Evolutionary conservation across 2,797 vertebrate species (phyloP).

Genomic region (Rhinatrema bivittatum): DNA sequence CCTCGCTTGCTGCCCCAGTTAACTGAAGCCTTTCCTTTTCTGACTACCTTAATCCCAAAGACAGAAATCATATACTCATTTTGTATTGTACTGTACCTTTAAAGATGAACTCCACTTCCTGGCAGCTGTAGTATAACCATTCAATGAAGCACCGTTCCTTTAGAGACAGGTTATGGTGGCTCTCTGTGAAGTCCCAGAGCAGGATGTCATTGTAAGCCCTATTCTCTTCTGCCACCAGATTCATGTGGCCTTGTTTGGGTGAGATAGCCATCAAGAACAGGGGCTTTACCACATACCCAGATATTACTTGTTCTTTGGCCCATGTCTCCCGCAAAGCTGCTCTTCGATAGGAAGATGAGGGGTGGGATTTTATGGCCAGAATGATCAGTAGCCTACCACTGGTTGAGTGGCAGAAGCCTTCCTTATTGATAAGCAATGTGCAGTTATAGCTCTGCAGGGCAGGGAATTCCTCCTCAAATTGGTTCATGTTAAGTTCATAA

Average conservation of each 20-base stretch:
- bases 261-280: too few relatives aligned
- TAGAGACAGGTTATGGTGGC: not conserved
- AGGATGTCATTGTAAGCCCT: not conserved
- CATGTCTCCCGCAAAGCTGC: not conserved
- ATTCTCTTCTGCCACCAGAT: too few relatives aligned
- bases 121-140: too few relatives aligned
- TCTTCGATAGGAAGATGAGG: too few relatives aligned
- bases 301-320: not conserved
- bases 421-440: conserved; percentile 18
- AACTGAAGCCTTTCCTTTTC: too few relatives aligned
- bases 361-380: conserved; percentile 17
- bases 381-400: conserved; percentile 25
- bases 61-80: too few relatives aligned
- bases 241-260: too few relatives aligned
- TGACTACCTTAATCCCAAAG: too few relatives aligned
- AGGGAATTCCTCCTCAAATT: not conserved
- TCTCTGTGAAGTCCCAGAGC: not conserved
- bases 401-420: conserved; percentile 1
- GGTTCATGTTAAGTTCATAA: not conserved
- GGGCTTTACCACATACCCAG: not conserved
- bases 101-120: too few relatives aligned
- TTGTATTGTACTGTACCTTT: too few relatives aligned
- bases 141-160: not conserved
- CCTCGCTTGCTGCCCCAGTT: too few relatives aligned
- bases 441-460: conserved; percentile 31